Base-by-base conservation (phyloP, 2,797 vertebrate genomes). In the Alosa sapidissima region DNA sequence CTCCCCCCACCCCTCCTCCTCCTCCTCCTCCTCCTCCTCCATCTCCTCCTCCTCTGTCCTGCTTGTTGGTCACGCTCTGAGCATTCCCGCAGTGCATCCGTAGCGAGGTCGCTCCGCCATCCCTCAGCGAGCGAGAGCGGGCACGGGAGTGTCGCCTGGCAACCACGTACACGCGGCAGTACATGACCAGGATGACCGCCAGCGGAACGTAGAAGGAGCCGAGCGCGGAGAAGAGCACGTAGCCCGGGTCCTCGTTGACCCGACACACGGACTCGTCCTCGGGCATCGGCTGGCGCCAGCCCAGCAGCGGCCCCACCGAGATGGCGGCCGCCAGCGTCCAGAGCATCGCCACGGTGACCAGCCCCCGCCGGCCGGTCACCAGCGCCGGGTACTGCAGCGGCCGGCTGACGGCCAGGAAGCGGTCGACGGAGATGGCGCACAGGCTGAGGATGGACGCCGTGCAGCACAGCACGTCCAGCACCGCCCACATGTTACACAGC, bases 1-100 rank as follows among this genome's bases (percentile, higher is more conserved):
- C n/a, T n/a, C 0, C 84, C 88, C 24, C 60, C 47, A 16, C 33
- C 13, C 21, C 41, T 41, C 3, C 24, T 51, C 54, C 0, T 65
- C 41, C 21, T 13, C 68, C 21, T 19, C 0, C 84, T 51, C 8
- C 52, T 41, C 41, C 41, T 4, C 41, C 41, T 41, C n/a, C n/a
- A 3, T 19, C 55, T 0, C 84, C 88, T 28, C 54, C 36, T 13
- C 24, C 14, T 19, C 86, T 48, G 0, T 90, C 84, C 51, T 86
- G 88, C 55, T 87, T 90, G 68, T 54, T 90, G 0, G n/a, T 51
- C 47, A 88, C 87, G 48, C 88, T 62, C 28, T 75, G 52, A 1
- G 90, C 52, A 0, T 91, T 93, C 0, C 94, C 96, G 2, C 97
- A 93, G 89, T 99, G 98, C 75, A 99, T 97, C 83, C 98, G 95